phyloP scores from a whole-genome alignment of 2,888 invertebrate genomes.

The Brachylomia viminalis region DNA sequence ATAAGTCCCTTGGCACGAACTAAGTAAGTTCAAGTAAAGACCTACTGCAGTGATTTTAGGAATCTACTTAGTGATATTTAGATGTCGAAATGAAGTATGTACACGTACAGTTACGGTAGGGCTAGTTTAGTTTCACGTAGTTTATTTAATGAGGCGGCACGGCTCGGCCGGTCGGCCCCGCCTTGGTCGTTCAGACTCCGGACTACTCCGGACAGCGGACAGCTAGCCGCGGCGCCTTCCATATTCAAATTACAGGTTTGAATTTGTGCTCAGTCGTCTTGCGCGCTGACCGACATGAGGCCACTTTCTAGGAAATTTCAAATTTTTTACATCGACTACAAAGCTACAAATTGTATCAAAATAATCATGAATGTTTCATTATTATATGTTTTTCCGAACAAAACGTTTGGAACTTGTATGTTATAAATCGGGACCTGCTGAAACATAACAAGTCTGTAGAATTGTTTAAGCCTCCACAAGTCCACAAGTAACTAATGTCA shows the following conservation, averaged over 20 bases:
- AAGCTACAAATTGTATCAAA: background rate
- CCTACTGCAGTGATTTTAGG: no score
- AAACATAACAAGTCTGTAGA: background rate
- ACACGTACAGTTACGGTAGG: background rate
- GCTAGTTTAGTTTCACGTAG: conserved; percentile 1
- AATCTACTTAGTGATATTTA: background rate
- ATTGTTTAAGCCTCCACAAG: background rate
- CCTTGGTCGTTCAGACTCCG: background rate
- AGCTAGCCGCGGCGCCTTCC: conserved; percentile 73
- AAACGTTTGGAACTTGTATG: background rate
- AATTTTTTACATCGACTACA: background rate
- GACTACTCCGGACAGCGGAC: conserved; percentile 4
- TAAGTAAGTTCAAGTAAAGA: background rate
- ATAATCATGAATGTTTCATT: background rate
- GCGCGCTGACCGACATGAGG: background rate
- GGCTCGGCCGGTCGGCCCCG: background rate
- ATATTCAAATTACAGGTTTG: conserved; percentile 85
- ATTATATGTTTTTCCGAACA: background rate
- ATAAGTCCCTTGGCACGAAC: background rate
- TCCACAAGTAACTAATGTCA: background rate
- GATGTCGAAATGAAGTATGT: background rate
- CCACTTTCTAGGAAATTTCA: conserved; percentile 12
- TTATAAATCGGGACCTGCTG: background rate
- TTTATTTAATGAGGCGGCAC: conserved; percentile 10
- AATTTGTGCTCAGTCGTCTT: conserved; percentile 71